These are phyloP conservation scores for Orthonevra nobilis DNA, from an alignment of 2,888 invertebrate genomes.

Conservation along the genomic window DNA sequence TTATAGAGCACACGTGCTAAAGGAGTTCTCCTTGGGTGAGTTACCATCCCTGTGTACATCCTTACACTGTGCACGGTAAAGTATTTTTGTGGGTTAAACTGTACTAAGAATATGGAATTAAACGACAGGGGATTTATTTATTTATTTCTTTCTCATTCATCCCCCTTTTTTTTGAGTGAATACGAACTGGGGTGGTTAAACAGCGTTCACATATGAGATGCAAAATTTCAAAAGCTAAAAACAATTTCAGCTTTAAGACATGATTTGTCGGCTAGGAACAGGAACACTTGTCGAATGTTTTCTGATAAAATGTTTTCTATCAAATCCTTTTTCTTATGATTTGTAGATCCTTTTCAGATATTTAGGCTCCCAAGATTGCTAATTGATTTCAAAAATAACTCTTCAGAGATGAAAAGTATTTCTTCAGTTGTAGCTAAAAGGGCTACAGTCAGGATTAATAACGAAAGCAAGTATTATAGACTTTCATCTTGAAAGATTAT, in stretches of 20 bases:
- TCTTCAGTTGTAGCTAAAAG: too few relatives aligned
- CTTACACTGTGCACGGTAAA: conserved; percentile 1
- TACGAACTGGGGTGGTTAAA: conserved; percentile 18
- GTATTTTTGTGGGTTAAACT: conserved; percentile 51
- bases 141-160: conserved; percentile 6
- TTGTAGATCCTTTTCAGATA: too few relatives aligned
- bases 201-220: background rate
- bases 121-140: conserved; percentile 26
- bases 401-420: too few relatives aligned
- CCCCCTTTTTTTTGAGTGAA: conserved; percentile 22
- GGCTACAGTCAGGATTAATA: too few relatives aligned
- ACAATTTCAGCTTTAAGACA: background rate
- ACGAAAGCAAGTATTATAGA: too few relatives aligned
- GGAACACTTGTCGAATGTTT: too few relatives aligned
- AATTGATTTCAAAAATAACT: too few relatives aligned
- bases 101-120: conserved; percentile 44
- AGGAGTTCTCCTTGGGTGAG: conserved; percentile 54
- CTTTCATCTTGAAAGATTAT: too few relatives aligned
- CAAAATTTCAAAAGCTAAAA: background rate
- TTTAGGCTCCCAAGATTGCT: too few relatives aligned
- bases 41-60: conserved; percentile 52
- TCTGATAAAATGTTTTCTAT: too few relatives aligned
- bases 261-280: too few relatives aligned
- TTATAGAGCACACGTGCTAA: conserved; percentile 69
- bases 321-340: too few relatives aligned